Base-by-base conservation (phyloP, 2,888 invertebrate species). In the Meteorus cinctellus region DNA sequence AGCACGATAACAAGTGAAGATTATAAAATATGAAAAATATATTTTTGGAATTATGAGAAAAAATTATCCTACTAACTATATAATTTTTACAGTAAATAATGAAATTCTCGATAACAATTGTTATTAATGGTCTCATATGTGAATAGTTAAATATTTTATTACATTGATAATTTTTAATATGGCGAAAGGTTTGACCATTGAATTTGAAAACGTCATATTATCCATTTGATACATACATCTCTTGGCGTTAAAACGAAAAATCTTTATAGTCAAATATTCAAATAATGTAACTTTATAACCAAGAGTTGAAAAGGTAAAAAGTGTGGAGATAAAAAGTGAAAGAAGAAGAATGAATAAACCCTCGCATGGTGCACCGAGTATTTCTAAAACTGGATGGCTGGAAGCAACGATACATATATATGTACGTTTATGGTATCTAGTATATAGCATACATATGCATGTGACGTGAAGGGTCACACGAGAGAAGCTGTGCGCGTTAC, bases 381-480 rank as follows among this genome's bases (percentile, higher is more conserved):
- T 36, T 68, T 6, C 29, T 62, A n/a, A 3, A 62, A 62, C 55
- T 55, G 19, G 16, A 27, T 62, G 41, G 36, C n/a, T 12, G 63
- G 48, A 69, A 71, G 66, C 78, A 55, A 76, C 55, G 72, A 65
- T n/a, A 65, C n/a, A 65, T 19, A 65, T 24, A 79, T 78, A 79
- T 73, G 68, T 68, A 74, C 79, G 77, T 65, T 81, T 80, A 80
- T 83, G 83, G 84, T 81, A 82, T 48, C 10, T n/a, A 84, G 84
- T 81, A 82, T 48, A 48, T 4, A 29, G 10, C 8, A 29, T 60
- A 41, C 41, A 62, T 83, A 86, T 85, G 85, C 85, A 85, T 83
- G 82, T 82, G 85, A 82, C 82, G 82, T 82, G 82, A 83, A 85
- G 84, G 83, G 81, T 78, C 79, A 48, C 31, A 41, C 36, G 31